phyloP scores from a whole-genome alignment of 92 coral and sea anemone species.

The Bergia sp. region DNA sequence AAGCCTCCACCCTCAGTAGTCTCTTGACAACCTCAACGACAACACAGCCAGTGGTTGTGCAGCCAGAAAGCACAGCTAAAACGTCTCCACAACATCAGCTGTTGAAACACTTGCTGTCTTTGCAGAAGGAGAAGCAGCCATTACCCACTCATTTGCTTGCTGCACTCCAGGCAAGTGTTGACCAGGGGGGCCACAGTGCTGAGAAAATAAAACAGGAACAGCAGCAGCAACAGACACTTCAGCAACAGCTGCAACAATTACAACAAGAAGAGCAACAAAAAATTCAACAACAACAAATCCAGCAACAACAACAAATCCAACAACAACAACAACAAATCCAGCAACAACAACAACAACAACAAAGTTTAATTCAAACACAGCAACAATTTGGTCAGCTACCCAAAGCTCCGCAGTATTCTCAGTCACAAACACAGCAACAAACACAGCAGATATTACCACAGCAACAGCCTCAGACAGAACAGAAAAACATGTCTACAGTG shows the following conservation, averaged over 20 bases:
- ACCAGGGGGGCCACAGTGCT: conserved; percentile 39
- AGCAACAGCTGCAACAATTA: conserved; percentile 27
- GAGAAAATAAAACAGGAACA: conserved; percentile 42
- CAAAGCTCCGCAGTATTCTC: conserved; percentile 26
- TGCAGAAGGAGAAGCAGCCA: conserved; percentile 47
- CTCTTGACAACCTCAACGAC: conserved; percentile 28
- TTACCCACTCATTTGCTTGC: conserved; percentile 42
- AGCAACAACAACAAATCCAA: conserved; percentile 1
- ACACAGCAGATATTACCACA: conserved; percentile 46
- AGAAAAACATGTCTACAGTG: not conserved
- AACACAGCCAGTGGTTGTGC: conserved; percentile 20
- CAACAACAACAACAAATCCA: conserved; percentile 12
- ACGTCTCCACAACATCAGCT: conserved; percentile 20
- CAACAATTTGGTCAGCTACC: not conserved
- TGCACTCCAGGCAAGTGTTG: conserved; percentile 39
- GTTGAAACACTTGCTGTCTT: conserved; percentile 27
- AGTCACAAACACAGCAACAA: conserved; percentile 46
- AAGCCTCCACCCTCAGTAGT: not conserved
- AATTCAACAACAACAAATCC: not conserved
- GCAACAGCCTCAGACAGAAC: conserved; percentile 24
- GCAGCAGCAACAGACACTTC: conserved; percentile 34
- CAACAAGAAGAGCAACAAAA: conserved; percentile 10
- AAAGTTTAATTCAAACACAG: conserved; percentile 9
- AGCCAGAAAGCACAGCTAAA: conserved; percentile 18
- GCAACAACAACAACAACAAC: not conserved